Percentiles rank a stretch among this genome's conserved stretches.
These are phyloP conservation scores for Cromileptes altivelis DNA, from an alignment of 2,113 vertebrate genomes.

Conservation along the genomic window DNA sequence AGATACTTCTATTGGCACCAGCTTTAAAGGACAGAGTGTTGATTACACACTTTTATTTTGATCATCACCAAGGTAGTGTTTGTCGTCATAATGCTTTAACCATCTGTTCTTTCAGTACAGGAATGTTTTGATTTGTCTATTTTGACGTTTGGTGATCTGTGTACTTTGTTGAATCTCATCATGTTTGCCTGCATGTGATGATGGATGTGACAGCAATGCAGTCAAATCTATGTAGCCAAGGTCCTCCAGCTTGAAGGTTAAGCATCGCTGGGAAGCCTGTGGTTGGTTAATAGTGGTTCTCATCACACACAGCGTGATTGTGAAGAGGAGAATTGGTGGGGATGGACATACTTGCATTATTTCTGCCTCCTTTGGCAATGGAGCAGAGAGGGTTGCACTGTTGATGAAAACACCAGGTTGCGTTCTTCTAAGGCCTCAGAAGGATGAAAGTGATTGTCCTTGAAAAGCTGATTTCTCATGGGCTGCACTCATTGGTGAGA, in stretches of 20 bases:
- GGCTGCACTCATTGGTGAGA: constrained; percentile 28
- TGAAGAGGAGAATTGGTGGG: constrained; percentile 28
- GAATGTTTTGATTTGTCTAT: background rate
- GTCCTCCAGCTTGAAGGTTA: constrained; percentile 62
- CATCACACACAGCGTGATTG: constrained; percentile 24
- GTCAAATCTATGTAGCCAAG: constrained; percentile 50
- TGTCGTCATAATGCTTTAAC: background rate
- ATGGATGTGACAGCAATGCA: constrained; percentile 45
- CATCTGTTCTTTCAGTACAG: background rate
- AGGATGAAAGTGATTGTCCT: constrained; percentile 55
- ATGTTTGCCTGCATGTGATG: constrained; percentile 15
- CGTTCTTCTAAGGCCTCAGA: constrained; percentile 23
- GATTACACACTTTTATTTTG: background rate
- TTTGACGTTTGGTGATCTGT: constrained; percentile 12
- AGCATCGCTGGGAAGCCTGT: constrained; percentile 10
- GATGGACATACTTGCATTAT: constrained; percentile 34
- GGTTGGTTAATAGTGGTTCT: constrained; percentile 22
- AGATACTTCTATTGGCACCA: background rate
- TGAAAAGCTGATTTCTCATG: constrained; percentile 44
- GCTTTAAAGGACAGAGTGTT: background rate
- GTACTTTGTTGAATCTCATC: constrained; percentile 38
- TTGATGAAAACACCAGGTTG: constrained; percentile 43
- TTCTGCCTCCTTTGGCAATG: constrained; percentile 17
- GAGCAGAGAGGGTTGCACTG: background rate
- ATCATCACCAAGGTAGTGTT: background rate